Evolutionary conservation across 2,797 vertebrate genomes (phyloP), one percentile per base, ranked within the genome.

Genomic region (Malurus leucopterus): DNA sequence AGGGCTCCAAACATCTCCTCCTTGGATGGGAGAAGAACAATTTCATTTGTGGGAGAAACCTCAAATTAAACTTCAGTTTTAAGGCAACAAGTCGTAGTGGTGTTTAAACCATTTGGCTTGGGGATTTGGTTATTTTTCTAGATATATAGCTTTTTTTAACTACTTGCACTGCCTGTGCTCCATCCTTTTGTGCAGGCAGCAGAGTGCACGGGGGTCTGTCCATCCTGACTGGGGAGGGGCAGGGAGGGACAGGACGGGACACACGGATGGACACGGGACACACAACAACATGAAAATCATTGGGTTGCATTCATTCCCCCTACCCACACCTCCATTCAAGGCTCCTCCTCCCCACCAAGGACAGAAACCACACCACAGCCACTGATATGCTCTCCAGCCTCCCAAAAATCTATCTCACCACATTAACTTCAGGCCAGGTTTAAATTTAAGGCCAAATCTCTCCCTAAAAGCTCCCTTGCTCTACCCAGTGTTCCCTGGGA

Each of bases 191-290:
- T 86, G 64, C 85, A 87, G 16, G 11, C 76, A 78, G 40, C 72
- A 87, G 72, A 74, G 27, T 69, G 73, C 72, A 41, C 55, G 36
- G 38, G 54, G 57, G 13, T 16, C 61, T 93, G 8, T 8, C 44
- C 19, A 32, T 9, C 86, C 70, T 92, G 54, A 44, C 70, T 50
- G 26, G 36, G 50, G 21, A 27, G 32, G 77, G 71, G 78, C 82
- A 69, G 76, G 75, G 67, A 85, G 88, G 92, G 88, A 94, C 93
- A 95, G 94, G 91, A 95, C 92, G 18, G 93, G 91, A 95, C 95
- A 92, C 77, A 95, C 2, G 1, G 88, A 95, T 26, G 80, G 80
- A 95, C 93, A 91, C 1, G 34, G 85, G 74, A 95, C 95, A 95
- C 24, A 95, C 93, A 91, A 84, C 84, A 90, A 57, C 94, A 93